Conservation (phyloP, 2,113 vertebrate species). For the Hippocampus zosterae region DNA sequence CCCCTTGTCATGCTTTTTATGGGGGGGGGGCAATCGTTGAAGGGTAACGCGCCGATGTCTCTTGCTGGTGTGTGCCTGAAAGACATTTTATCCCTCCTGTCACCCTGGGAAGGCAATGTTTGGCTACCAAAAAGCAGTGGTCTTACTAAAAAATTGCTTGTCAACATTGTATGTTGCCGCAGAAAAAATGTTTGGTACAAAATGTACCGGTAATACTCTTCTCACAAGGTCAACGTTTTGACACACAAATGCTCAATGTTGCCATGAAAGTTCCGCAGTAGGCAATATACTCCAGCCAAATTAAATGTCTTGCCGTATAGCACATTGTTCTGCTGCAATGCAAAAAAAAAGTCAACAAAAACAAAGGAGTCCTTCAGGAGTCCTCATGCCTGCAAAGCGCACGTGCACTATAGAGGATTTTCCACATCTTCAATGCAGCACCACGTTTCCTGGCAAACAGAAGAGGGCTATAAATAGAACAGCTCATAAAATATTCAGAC, state of each 20-base stretch:
- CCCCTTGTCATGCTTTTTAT: background rate
- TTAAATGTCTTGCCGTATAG: too few relatives aligned
- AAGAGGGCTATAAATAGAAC: conserved; percentile 50
- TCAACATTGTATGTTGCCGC: too few relatives aligned
- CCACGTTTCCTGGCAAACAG: conserved; percentile 37
- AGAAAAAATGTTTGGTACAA: too few relatives aligned
- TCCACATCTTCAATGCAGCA: conserved; percentile 27
- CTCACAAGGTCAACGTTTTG: too few relatives aligned
- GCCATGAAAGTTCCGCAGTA: too few relatives aligned
- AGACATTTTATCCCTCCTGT: conserved; percentile 7
- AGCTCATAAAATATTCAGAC: conserved; percentile 58
- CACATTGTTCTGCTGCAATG: too few relatives aligned
- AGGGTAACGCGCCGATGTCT: conserved; percentile 16
- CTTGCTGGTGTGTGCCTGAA: conserved; percentile 29
- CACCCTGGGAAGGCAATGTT: background rate
- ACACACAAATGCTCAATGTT: too few relatives aligned
- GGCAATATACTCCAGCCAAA: too few relatives aligned
- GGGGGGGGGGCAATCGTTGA: conserved; percentile 6
- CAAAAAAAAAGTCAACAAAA: conserved; percentile 14
- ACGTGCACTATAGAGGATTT: conserved; percentile 23
- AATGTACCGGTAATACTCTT: too few relatives aligned
- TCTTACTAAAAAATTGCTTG: background rate
- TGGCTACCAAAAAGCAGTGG: background rate
- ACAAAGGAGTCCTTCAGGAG: conserved; percentile 4
- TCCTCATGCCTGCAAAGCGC: conserved; percentile 15